Evolutionary conservation across 1,140 invertebrate genomes (phyloP).

Genomic region (Neotoxoptera formosana): DNA sequence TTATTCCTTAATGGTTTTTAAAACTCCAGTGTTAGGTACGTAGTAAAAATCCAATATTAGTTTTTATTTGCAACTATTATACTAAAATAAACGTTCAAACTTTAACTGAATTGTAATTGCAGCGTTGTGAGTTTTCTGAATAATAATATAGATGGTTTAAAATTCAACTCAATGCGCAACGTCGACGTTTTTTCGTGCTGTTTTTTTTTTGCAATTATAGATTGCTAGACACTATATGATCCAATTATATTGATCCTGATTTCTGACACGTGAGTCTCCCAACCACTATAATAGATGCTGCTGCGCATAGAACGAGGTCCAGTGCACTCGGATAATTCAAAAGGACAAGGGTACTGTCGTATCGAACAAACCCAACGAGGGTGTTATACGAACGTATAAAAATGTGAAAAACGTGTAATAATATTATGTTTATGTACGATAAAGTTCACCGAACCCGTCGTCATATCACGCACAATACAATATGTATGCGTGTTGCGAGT

Average conservation of each 20-base stretch:
- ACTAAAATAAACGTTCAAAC: not conserved
- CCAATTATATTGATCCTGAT: not conserved
- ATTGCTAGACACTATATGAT: no score
- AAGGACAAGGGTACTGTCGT: not conserved
- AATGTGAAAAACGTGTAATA: not conserved
- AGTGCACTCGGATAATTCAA: not conserved
- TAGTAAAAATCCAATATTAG: not conserved
- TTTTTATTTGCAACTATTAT: not conserved
- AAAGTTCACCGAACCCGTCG: constrained; percentile 22
- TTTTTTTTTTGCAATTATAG: not conserved
- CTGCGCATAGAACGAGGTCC: not conserved
- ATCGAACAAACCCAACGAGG: not conserved
- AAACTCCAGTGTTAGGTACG: not conserved
- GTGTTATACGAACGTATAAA: not conserved
- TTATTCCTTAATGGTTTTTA: not conserved
- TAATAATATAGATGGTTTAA: not conserved
- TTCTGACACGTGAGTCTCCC: not conserved
- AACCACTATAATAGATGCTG: not conserved
- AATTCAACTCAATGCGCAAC: not conserved
- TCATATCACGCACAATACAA: not conserved
- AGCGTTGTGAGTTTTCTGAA: not conserved
- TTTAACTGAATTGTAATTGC: not conserved
- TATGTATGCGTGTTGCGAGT: not conserved
- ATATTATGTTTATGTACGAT: not conserved
- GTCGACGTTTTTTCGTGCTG: not conserved